Conservation (phyloP, 2,888 invertebrate species). For the Drosophila niveifrons region DNA sequence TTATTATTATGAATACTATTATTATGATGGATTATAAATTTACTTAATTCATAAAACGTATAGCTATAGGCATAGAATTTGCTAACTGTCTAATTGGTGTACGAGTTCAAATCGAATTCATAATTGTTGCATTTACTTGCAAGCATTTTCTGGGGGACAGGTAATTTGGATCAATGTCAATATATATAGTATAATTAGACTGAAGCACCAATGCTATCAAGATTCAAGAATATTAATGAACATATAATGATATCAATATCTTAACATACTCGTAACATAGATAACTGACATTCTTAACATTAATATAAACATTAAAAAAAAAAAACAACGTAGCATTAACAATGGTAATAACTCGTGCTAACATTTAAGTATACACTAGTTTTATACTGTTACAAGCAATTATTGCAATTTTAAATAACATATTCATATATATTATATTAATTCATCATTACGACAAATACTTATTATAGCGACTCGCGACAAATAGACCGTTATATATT, state of each 20-base stretch:
- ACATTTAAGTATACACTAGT: slow-evolving; percentile 31
- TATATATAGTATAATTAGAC: slow-evolving; percentile 47
- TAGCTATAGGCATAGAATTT: slow-evolving; percentile 21
- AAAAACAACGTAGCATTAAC: slow-evolving; percentile 1
- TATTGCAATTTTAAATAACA: slow-evolving; percentile 43
- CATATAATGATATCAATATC: slow-evolving; percentile 25
- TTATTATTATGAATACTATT: slow-evolving; percentile 6
- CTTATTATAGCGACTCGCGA: slow-evolving; percentile 32
- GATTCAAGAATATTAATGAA: slow-evolving; percentile 45
- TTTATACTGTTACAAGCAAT: slow-evolving; percentile 45
- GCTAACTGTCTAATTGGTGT: slow-evolving; percentile 19
- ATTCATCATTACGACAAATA: slow-evolving; percentile 21
- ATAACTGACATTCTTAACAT: slow-evolving; percentile 19
- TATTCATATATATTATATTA: slow-evolving; percentile 30
- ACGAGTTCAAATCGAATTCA: slow-evolving; percentile 2
- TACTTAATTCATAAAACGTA: slow-evolving; percentile 24
- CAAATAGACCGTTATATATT: slow-evolving; percentile 21
- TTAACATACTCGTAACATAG: slow-evolving; percentile 24
- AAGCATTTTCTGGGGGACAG: slow-evolving; percentile 10
- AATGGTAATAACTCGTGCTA: slow-evolving; percentile 25
- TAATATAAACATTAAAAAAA: slow-evolving; percentile 6
- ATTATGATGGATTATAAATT: slow-evolving; percentile 19
- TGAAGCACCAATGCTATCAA: slow-evolving; percentile 47
- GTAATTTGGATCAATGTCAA: slow-evolving; percentile 42
- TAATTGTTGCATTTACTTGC: background rate